A percentile compares a stretch with the other conserved stretches of the same genome.
These are phyloP conservation scores for Microtus richardsoni DNA, from an alignment of 2,113 vertebrate species.

Conservation along the genomic window DNA sequence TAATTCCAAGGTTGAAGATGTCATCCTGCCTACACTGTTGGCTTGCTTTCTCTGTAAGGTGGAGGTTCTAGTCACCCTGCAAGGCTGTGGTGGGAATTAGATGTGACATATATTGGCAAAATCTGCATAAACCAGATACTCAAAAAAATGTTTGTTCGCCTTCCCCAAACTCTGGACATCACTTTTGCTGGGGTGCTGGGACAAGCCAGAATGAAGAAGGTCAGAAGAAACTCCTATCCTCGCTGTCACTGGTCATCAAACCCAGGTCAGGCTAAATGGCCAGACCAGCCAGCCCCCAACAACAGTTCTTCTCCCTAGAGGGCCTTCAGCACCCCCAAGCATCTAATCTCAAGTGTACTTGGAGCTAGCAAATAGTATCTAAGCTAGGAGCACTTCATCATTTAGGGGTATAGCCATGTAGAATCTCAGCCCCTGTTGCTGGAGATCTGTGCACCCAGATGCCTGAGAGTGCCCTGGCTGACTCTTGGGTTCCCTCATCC, in stretches of 20 bases:
- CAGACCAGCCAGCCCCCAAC: background rate
- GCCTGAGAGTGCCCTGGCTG: background rate
- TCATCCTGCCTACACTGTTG: background rate
- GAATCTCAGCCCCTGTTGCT: background rate
- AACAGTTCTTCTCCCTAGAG: background rate
- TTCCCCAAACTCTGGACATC: background rate
- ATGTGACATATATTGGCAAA: background rate
- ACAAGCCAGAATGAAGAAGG: background rate
- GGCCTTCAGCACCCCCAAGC: too few relatives aligned
- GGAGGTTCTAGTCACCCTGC: background rate
- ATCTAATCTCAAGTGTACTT: conserved; percentile 28
- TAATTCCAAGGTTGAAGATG: background rate
- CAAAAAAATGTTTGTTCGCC: background rate
- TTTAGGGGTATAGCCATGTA: background rate
- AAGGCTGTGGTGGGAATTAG: background rate
- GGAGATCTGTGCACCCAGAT: background rate
- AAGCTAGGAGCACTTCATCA: background rate
- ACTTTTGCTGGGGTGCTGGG: background rate
- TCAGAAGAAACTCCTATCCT: background rate
- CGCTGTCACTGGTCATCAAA: background rate
- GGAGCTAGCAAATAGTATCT: conserved; percentile 43
- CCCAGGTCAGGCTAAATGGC: background rate
- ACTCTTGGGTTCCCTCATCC: background rate
- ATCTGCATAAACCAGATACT: background rate
- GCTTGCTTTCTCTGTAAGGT: conserved; percentile 12